phyloP scores from a whole-genome alignment of 2,888 invertebrate genomes.

The Chaetogeoica ovagalla region DNA sequence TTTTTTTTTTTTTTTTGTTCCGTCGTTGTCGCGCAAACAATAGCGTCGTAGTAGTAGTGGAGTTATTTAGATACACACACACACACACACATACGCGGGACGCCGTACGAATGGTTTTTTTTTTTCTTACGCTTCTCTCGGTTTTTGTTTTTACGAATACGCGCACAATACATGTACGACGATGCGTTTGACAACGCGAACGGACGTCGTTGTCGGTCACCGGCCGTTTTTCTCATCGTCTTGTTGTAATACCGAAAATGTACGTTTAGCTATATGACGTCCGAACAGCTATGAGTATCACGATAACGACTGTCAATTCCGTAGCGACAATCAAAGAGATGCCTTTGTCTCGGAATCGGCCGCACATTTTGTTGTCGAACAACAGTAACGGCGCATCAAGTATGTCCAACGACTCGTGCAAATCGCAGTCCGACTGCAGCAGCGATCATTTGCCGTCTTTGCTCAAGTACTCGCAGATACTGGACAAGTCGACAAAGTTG shows the following conservation, averaged over 20 bases:
- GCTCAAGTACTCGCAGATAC: slow-evolving; percentile 43
- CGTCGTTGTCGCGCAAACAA: no score
- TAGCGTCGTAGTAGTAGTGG: no score
- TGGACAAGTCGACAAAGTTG: slow-evolving; percentile 24
- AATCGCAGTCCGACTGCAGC: slow-evolving; percentile 44
- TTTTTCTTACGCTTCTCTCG: no score
- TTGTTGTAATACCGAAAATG: slow-evolving; percentile 1
- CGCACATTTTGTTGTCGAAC: slow-evolving; percentile 45
- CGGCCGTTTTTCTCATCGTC: not conserved
- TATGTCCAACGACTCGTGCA: slow-evolving; percentile 37
- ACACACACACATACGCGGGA: not conserved
- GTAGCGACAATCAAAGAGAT: slow-evolving; percentile 48
- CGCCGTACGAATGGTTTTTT: no score
- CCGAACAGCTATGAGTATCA: slow-evolving; percentile 44
- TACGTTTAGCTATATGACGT: slow-evolving; percentile 11
- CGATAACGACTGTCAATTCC: slow-evolving; percentile 47
- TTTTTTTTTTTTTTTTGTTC: no score
- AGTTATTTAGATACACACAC: not conserved
- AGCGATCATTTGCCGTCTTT: slow-evolving; percentile 43
- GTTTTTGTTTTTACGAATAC: not conserved
- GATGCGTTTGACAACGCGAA: not conserved
- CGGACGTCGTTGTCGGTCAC: not conserved
- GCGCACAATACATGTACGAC: no score
- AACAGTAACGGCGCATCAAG: slow-evolving; percentile 44
- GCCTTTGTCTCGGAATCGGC: slow-evolving; percentile 46